Base-by-base conservation (phyloP, 2,888 invertebrate genomes). In the Drosophila acutilabella region DNA sequence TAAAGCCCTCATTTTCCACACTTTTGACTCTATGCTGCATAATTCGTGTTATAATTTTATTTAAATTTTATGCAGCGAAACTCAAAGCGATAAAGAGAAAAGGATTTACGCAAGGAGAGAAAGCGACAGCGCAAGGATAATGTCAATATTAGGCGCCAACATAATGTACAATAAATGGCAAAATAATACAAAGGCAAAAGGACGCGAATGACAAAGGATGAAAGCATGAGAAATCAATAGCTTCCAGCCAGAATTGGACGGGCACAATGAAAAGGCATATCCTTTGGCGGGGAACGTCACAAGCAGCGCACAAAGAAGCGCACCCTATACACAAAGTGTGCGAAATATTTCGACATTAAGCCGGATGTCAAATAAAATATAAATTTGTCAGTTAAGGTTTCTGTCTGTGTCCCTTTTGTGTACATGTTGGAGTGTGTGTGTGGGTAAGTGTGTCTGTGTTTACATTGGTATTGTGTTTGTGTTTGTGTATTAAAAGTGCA, bases 111-210 rank as follows among this genome's bases (percentile, higher is more conserved):
- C 72, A 45, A 57, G 40, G 60, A 52, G 65, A 40, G n/a, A 50
- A 26, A 8, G 41, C 41, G 16, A 18, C 10, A 42, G 26, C 47
- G 68, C 42, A 69, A 60, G 50, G 89, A 89, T 90, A 89, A 90
- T 90, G 90, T 90, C 89, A 90, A 89, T 90, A 89, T 90, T 90
- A 89, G 90, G 86, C 89, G 86, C 80, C 84, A 79, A 82, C 86
- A 89, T 89, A 90, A 90, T 88, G 89, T 81, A 88, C 83, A 88
- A 88, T 84, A 89, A 89, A 88, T 86, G 86, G 84, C 82, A 78
- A 84, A 84, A 86, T 88, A 89, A 81, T 84, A 88, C 81, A 89
- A 90, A 89, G 74, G 74, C 45, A 65, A 18, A 66, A 68, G 33
- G 52, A 57, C 23, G 61, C 23, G 59, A 36, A 52, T 59, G 42